Evolutionary conservation across 2,113 vertebrate genomes (phyloP).

Genomic region (Pterocles burchelli): DNA sequence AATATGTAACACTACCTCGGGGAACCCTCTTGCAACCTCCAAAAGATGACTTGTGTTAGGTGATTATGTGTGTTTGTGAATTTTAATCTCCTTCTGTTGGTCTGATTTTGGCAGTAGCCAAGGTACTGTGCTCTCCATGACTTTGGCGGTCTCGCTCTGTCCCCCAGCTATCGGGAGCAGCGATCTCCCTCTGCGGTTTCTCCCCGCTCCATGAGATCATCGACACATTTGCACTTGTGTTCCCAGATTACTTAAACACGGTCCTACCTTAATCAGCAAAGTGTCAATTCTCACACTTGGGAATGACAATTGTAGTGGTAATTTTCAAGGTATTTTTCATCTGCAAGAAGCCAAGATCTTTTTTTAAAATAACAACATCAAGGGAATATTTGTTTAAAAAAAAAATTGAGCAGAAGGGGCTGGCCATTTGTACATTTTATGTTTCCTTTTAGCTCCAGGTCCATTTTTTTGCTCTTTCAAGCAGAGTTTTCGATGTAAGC

Average conservation of each 20-base stretch:
- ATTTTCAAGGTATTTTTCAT: conserved; percentile 14
- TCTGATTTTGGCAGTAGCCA: background rate
- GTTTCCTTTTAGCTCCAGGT: conserved; percentile 21
- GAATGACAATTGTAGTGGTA: conserved; percentile 1
- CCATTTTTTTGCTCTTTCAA: background rate
- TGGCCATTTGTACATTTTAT: background rate
- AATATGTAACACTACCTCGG: background rate
- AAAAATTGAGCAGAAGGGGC: background rate
- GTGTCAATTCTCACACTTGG: conserved; percentile 34
- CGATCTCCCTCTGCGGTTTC: background rate
- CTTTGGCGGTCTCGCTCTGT: background rate
- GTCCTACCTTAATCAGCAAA: background rate
- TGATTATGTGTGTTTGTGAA: background rate
- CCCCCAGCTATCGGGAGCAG: background rate
- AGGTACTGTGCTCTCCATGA: background rate
- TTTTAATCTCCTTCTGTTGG: background rate
- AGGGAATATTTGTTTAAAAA: conserved; percentile 33
- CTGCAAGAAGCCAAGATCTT: background rate
- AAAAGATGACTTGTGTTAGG: background rate
- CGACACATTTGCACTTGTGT: conserved; percentile 46
- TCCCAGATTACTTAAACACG: background rate
- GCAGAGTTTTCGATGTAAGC: conserved; percentile 20
- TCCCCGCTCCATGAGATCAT: conserved; percentile 29
- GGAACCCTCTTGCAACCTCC: background rate
- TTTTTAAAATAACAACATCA: background rate